Conservation (phyloP, 2,888 invertebrate species). For the Aleiodes alternator region DNA sequence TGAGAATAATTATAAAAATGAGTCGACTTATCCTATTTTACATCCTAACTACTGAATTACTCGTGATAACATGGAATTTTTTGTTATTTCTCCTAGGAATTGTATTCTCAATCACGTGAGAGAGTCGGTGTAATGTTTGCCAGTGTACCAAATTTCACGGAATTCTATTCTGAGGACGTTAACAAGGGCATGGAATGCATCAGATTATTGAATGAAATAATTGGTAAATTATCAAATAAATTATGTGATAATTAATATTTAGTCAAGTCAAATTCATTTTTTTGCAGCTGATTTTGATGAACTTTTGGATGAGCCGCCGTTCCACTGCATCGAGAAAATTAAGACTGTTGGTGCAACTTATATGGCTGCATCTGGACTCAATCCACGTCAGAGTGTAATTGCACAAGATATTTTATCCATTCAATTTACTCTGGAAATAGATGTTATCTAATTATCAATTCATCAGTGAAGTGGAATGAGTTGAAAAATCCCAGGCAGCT, state of each 20-base stretch:
- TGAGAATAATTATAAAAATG: no score
- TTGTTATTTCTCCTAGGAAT: slow-evolving; percentile 78
- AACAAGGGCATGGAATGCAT: slow-evolving; percentile 99
- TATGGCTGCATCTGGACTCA: slow-evolving; percentile 96
- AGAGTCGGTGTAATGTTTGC: slow-evolving; percentile 98
- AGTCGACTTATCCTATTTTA: no score
- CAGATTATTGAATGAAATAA: slow-evolving; percentile 97
- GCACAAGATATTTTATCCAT: background rate
- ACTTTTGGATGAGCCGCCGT: slow-evolving; percentile 89
- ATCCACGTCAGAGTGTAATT: slow-evolving; percentile 83
- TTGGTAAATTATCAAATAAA: slow-evolving; percentile 81
- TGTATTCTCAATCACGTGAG: slow-evolving; percentile 89
- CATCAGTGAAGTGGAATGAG: background rate
- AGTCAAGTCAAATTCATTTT: slow-evolving; percentile 43
- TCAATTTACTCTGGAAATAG: background rate
- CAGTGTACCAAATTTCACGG: slow-evolving; percentile 97
- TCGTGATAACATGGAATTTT: slow-evolving; percentile 17
- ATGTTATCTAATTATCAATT: background rate
- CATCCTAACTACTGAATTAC: background rate
- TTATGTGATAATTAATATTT: background rate
- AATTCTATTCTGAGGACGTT: slow-evolving; percentile 98
- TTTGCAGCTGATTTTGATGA: slow-evolving; percentile 91
- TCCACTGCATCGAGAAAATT: slow-evolving; percentile 94
- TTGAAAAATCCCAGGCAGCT: no score
- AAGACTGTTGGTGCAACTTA: slow-evolving; percentile 96